These are phyloP conservation scores for Ornithoptera priamus DNA, from an alignment of 2,888 invertebrate species.

Conservation along the genomic window DNA sequence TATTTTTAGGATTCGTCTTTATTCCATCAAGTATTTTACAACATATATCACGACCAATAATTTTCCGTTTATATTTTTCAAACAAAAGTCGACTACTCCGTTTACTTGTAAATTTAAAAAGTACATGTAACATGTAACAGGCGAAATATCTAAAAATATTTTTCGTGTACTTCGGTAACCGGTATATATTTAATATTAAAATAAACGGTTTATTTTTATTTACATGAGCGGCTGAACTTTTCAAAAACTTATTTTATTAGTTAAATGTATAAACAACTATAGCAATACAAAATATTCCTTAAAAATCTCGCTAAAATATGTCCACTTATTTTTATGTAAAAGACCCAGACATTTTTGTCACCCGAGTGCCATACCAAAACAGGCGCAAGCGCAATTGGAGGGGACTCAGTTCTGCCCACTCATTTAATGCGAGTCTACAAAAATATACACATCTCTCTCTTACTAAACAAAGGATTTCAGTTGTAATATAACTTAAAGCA, in stretches of 20 bases:
- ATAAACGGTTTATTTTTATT: no score
- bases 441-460: constrained; percentile 65
- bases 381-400: constrained; percentile 66
- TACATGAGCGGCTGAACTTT: no score
- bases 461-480: constrained; percentile 26
- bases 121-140: no score
- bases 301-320: neutral
- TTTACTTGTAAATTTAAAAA: neutral
- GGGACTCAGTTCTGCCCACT: constrained; percentile 71
- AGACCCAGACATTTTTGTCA: constrained; percentile 55
- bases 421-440: constrained; percentile 45
- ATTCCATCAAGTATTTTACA: neutral
- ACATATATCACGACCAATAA: neutral
- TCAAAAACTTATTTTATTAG: constrained; percentile 2
- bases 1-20: constrained; percentile 22
- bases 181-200: no score
- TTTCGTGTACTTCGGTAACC: no score
- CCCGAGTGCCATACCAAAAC: constrained; percentile 65
- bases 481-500: neutral
- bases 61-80: neutral
- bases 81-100: neutral
- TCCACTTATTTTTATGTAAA: constrained; percentile 18
- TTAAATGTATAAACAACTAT: neutral
- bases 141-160: no score
- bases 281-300: neutral